Evolutionary conservation across 2,888 invertebrate species (phyloP).

Genomic region (Idaea aversata): DNA sequence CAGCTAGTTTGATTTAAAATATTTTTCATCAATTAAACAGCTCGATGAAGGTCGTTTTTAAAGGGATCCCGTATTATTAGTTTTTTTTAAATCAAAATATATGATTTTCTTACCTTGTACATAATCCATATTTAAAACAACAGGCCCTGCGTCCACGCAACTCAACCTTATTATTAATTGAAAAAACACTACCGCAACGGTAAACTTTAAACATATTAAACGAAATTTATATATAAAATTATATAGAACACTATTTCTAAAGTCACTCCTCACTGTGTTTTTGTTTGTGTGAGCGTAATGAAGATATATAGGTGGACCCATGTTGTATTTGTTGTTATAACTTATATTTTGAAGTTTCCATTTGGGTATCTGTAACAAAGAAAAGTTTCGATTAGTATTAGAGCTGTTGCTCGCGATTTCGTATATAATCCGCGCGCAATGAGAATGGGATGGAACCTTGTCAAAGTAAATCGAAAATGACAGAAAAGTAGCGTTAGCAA

Average conservation of each 20-base stretch:
- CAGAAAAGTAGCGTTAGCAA: no score
- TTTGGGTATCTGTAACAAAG: slow-evolving; percentile 14
- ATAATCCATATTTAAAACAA: slow-evolving; percentile 67
- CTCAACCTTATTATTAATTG: slow-evolving; percentile 57
- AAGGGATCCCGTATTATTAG: no score
- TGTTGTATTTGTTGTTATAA: neutral
- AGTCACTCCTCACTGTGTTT: slow-evolving; percentile 29
- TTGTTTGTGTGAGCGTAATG: slow-evolving; percentile 25
- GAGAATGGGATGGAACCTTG: no score
- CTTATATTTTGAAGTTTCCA: slow-evolving; percentile 8
- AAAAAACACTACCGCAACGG: slow-evolving; percentile 52
- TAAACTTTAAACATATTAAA: slow-evolving; percentile 56
- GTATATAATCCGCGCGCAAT: no score
- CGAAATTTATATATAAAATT: slow-evolving; percentile 48
- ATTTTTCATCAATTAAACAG: no score
- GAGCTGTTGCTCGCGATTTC: no score
- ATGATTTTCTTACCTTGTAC: slow-evolving; percentile 57
- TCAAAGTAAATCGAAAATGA: no score
- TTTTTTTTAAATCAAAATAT: no score
- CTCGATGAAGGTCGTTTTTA: no score
- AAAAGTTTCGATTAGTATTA: neutral
- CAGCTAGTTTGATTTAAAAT: no score
- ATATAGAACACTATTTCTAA: slow-evolving; percentile 43
- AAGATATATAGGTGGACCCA: slow-evolving; percentile 4
- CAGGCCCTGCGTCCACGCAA: slow-evolving; percentile 61